A percentile compares a stretch with the other conserved stretches of the same genome.
Conservation (phyloP, 2,797 vertebrate species). For the Scomberomorus guttatus region DNA sequence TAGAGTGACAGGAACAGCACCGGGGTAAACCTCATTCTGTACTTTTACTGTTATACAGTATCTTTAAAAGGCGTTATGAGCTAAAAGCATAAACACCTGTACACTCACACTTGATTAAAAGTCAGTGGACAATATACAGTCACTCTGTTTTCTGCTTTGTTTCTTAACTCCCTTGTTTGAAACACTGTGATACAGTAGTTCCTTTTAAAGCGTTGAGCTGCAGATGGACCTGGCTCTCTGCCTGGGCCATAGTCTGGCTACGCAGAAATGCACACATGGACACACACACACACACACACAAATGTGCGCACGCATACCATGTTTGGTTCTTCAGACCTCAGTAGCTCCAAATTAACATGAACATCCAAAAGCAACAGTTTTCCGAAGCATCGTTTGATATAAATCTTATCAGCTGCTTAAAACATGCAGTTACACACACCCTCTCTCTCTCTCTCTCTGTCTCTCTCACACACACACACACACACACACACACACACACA, state of each 20-base stretch:
- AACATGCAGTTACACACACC: constrained; percentile 15
- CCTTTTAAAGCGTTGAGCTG: constrained; percentile 81
- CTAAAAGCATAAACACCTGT: constrained; percentile 68
- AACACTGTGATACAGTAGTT: constrained; percentile 63
- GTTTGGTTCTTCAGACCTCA: constrained; percentile 66
- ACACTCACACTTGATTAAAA: constrained; percentile 57
- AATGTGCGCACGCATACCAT: constrained; percentile 54
- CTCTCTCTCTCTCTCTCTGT: constrained; percentile 6
- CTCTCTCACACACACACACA: no score
- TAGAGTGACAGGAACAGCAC: constrained; percentile 12
- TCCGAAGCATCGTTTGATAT: constrained; percentile 13
- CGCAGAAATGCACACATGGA: constrained; percentile 55
- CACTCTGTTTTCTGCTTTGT: constrained; percentile 65
- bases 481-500: constrained; percentile 7
- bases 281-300: constrained; percentile 19
- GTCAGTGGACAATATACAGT: constrained; percentile 34
- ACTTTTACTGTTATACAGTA: constrained; percentile 16
- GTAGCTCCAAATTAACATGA: constrained; percentile 52
- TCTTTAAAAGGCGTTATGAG: constrained; percentile 66
- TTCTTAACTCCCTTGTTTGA: constrained; percentile 66
- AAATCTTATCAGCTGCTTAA: constrained; percentile 31
- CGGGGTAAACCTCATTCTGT: constrained; percentile 13
- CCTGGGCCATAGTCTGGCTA: constrained; percentile 58
- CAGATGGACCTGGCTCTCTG: constrained; percentile 67
- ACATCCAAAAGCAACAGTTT: constrained; percentile 52